phyloP scores from a whole-genome alignment of 2,888 invertebrate genomes.

The Aphidoletes aphidimyza region DNA sequence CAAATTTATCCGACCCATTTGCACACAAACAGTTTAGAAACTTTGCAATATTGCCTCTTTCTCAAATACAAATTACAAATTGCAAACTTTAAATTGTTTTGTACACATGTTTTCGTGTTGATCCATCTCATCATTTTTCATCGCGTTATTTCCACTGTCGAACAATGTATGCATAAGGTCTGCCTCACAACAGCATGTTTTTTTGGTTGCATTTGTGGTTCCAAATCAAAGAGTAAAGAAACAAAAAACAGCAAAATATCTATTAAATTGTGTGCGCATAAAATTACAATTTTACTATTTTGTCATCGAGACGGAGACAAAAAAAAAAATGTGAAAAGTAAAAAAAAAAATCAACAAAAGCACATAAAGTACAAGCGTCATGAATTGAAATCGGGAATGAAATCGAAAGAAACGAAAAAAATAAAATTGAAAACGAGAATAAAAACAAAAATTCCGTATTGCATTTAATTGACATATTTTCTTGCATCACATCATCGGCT shows the following conservation, averaged over 20 bases:
- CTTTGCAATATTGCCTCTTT: no score
- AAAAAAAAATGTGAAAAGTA: neutral
- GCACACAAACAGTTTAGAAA: no score
- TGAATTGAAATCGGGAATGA: conserved; percentile 25
- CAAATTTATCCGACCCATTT: neutral
- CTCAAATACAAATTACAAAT: no score
- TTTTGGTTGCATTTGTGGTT: neutral
- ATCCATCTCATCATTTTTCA: neutral
- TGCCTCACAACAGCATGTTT: neutral
- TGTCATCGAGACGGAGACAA: neutral
- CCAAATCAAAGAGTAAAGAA: neutral
- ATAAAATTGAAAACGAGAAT: no score
- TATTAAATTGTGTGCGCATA: conserved; percentile 1
- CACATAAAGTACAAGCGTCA: conserved; percentile 19
- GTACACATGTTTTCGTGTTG: neutral
- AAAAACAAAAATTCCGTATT: neutral
- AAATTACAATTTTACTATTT: conserved; percentile 8
- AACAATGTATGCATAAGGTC: neutral
- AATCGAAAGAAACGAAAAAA: neutral
- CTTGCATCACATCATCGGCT: conserved; percentile 37
- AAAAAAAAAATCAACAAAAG: conserved; percentile 19
- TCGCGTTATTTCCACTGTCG: no score
- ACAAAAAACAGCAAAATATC: conserved; percentile 15
- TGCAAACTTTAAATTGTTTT: neutral
- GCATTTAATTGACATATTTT: conserved; percentile 38